Evolutionary conservation across 2,113 vertebrate genomes (phyloP).

Genomic region (Eidolon helvum): DNA sequence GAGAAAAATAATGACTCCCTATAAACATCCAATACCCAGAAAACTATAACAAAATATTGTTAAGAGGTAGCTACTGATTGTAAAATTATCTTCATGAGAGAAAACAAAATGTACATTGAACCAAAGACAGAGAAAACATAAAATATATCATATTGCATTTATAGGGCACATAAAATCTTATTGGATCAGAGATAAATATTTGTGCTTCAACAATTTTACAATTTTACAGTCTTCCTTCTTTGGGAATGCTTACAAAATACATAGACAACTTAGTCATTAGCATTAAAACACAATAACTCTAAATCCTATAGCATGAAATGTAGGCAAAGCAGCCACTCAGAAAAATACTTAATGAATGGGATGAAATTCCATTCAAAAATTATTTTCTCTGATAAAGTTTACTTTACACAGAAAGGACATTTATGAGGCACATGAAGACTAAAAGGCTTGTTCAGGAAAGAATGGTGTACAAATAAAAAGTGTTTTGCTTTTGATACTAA

Average conservation of each 20-base stretch:
- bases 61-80: slow-evolving; percentile 68
- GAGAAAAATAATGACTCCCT: slow-evolving; percentile 49
- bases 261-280: slow-evolving; percentile 62
- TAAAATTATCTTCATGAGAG: slow-evolving; percentile 75
- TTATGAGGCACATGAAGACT: slow-evolving; percentile 40
- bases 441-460: not conserved
- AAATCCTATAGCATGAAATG: not conserved
- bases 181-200: slow-evolving; percentile 80
- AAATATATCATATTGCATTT: slow-evolving; percentile 76
- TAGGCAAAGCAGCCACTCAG: not conserved
- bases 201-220: slow-evolving; percentile 77
- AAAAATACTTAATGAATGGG: slow-evolving; percentile 61
- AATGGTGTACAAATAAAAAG: not conserved
- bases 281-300: slow-evolving; percentile 44
- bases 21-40: slow-evolving; percentile 28
- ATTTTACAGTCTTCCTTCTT: slow-evolving; percentile 70
- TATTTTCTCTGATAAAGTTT: slow-evolving; percentile 41
- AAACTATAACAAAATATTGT: slow-evolving; percentile 70
- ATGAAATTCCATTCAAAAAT: slow-evolving; percentile 63
- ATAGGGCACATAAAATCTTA: slow-evolving; percentile 81
- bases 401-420: not conserved
- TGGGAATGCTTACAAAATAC: slow-evolving; percentile 61
- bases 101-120: slow-evolving; percentile 62
- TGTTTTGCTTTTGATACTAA: slow-evolving; percentile 14
- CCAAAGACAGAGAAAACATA: slow-evolving; percentile 73